phyloP scores from a whole-genome alignment of 2,113 vertebrate species.

The Sitta europaea region DNA sequence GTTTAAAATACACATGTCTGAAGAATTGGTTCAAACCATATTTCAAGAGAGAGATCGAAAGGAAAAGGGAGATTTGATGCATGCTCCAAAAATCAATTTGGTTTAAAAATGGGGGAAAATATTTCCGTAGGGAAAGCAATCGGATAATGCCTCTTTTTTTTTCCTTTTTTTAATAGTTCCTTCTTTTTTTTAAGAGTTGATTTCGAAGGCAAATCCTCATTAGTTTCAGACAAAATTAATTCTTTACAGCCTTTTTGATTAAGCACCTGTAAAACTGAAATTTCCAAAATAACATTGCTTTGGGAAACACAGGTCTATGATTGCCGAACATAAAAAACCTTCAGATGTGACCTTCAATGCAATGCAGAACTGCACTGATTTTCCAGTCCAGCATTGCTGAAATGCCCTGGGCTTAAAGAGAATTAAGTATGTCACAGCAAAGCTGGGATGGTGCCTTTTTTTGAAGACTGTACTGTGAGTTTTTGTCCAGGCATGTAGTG shows the following conservation, averaged over 20 bases:
- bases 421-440: not conserved
- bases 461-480: not conserved
- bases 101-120: not conserved
- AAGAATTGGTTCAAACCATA: not conserved
- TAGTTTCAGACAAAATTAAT: not conserved
- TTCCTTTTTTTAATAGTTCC: not conserved
- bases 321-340: not conserved
- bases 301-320: not conserved
- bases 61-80: not conserved
- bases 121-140: not conserved
- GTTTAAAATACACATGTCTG: not conserved
- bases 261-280: not conserved
- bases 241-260: not conserved
- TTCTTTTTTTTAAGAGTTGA: not conserved
- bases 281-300: not conserved
- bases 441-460: not conserved
- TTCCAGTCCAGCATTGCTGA: not conserved
- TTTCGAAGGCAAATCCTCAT: not conserved
- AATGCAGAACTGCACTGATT: not conserved
- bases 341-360: not conserved
- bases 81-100: not conserved
- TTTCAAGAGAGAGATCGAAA: not conserved
- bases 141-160: not conserved
- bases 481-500: not conserved
- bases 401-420: conserved; percentile 2